Base-by-base conservation (phyloP, 2,888 invertebrate genomes). In the Oligia fasciuncula region DNA sequence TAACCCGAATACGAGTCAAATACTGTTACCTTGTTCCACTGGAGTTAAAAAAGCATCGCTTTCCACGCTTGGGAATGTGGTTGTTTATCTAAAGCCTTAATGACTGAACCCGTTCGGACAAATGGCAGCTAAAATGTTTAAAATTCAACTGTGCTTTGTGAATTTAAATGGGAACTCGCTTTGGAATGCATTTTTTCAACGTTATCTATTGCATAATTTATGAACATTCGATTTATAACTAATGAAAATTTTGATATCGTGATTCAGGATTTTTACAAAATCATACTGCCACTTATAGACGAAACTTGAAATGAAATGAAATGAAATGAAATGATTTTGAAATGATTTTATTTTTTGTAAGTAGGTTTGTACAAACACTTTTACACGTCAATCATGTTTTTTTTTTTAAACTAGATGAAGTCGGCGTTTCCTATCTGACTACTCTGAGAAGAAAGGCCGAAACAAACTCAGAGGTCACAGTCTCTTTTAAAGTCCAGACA, bases 11-110 rank as follows among this genome's bases (percentile, higher is more conserved):
- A 43, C 73, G 66, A 73, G 66, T 70, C 74, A 83, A 79, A 86
- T 83, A 65, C 73, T 68, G 77, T 77, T 77, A 78, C 78, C 74
- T 73, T 84, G 75, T 76, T 76, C 43, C 46, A 69, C 51, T 68
- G 35, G 11, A 78, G 35, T 60, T 70, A 69, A 79, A 84, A 87
- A 85, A 72, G 29, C 72, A 35, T 46, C 62, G 73, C 40, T 73
- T 75, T 73, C 66, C 77, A 69, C 85, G 76, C 79, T 68, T 23
- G 62, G 80, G 72, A 75, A 73, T 80, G 76, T 63, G 29, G 76
- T 66, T 87, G 80, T 84, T 77, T 87, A 77, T 85, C 69, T 80
- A 66, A 76, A 87, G 76, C 68, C 17, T 77, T 84, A 77, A 85
- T 72, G 68, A 68, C 62, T 66, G 63, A 69, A 75, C 51, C 51